Evolutionary conservation across 2,888 invertebrate genomes (phyloP).

Genomic region (Drosophila testacea): DNA sequence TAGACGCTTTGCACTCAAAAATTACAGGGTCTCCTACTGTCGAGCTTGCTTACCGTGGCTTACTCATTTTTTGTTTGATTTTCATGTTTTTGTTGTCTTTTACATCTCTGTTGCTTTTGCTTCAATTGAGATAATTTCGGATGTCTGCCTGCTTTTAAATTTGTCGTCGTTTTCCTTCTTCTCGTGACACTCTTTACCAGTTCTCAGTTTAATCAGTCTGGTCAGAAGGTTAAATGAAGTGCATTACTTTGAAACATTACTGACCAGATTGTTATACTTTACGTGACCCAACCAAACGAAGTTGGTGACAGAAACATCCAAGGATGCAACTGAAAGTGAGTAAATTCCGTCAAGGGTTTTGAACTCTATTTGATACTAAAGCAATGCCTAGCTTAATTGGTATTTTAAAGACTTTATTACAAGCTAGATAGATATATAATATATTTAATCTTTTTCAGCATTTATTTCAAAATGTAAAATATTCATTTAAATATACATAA

Average conservation of each 20-base stretch:
- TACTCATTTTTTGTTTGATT: constrained; percentile 1
- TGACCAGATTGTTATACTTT: constrained; percentile 23
- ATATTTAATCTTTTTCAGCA: too few species aligned
- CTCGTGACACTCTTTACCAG: constrained; percentile 25
- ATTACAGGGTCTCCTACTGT: too few species aligned
- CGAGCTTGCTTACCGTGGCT: too few species aligned
- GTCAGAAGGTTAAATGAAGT: constrained; percentile 61
- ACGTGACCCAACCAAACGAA: background rate
- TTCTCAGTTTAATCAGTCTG: constrained; percentile 22
- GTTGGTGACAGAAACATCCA: background rate
- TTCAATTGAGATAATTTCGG: constrained; percentile 27
- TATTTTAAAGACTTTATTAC: background rate
- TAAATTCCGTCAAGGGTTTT: background rate
- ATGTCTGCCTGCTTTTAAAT: constrained; percentile 46
- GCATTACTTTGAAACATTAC: constrained; percentile 59
- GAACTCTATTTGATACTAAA: background rate
- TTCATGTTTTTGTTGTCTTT: constrained; percentile 10
- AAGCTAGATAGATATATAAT: too few species aligned
- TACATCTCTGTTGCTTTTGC: constrained; percentile 45
- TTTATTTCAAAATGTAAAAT: too few species aligned
- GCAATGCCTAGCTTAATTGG: background rate
- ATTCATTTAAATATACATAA: too few species aligned
- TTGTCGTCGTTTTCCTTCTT: constrained; percentile 44
- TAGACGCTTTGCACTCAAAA: too few species aligned
- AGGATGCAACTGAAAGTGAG: background rate